Evolutionary conservation across 1,140 invertebrate species (phyloP).

Genomic region (Plectrocnemia conspersa): DNA sequence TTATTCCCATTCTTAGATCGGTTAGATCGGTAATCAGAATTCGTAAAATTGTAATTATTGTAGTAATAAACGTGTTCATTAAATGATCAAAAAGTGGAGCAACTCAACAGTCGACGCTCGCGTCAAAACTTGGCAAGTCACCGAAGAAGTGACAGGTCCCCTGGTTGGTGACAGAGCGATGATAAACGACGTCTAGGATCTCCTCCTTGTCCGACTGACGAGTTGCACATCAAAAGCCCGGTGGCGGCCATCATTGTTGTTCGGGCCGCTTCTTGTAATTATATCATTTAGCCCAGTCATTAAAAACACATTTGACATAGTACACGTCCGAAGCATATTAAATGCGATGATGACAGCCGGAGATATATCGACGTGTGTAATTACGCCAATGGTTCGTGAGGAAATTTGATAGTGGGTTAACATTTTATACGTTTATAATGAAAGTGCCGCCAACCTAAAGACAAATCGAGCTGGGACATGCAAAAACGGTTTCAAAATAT

Average conservation of each 20-base stretch:
- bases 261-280: constrained; percentile 5
- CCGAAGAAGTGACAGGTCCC: constrained; percentile 5
- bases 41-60: too few relatives aligned
- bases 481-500: too few relatives aligned
- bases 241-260: background rate
- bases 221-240: constrained; percentile 10
- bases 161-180: background rate
- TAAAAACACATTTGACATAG: constrained; percentile 16
- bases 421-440: too few relatives aligned
- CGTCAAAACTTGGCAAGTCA: constrained; percentile 1
- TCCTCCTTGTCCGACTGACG: constrained; percentile 9
- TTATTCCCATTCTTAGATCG: too few relatives aligned
- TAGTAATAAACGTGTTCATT: too few relatives aligned
- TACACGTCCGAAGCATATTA: background rate
- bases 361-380: constrained; percentile 2
- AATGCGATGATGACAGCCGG: constrained; percentile 9
- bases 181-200: constrained; percentile 4
- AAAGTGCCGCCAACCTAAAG: too few relatives aligned
- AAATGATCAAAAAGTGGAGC: too few relatives aligned
- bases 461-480: too few relatives aligned
- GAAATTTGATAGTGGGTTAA: too few relatives aligned
- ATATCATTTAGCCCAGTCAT: constrained; percentile 14
- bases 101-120: background rate
- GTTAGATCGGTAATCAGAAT: too few relatives aligned
- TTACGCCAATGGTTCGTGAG: constrained; percentile 3